phyloP scores from a whole-genome alignment of 2,888 invertebrate genomes.

The Bimastos eiseni region DNA sequence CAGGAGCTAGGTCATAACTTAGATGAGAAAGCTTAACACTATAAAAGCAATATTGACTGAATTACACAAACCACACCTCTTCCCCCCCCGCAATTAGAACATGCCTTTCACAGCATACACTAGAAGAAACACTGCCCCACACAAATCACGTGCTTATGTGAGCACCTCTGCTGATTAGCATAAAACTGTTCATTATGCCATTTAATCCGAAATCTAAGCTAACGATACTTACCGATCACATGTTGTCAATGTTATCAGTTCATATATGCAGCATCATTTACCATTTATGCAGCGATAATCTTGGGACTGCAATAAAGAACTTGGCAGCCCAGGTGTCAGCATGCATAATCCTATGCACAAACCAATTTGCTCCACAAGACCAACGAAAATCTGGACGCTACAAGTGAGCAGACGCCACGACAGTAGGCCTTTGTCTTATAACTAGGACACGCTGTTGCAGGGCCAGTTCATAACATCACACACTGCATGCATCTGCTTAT shows the following conservation, averaged over 20 bases:
- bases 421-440: background rate
- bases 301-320: background rate
- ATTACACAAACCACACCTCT: background rate
- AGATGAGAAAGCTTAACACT: background rate
- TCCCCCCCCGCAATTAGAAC: background rate
- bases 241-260: background rate
- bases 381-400: background rate
- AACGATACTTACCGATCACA: background rate
- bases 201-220: background rate
- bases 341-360: too few species aligned
- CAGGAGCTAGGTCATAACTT: background rate
- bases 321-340: background rate
- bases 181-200: background rate
- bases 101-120: background rate
- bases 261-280: background rate
- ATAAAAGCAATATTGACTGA: background rate
- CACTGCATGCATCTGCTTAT: background rate
- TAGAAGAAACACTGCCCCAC: background rate
- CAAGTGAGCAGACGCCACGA: background rate
- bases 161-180: background rate
- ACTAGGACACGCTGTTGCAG: background rate
- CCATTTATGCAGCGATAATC: background rate
- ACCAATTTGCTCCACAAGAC: background rate
- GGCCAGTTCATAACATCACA: background rate
- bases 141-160: background rate